Base-by-base conservation (phyloP, 2,797 vertebrate genomes). In the Sandelia bainsii region DNA sequence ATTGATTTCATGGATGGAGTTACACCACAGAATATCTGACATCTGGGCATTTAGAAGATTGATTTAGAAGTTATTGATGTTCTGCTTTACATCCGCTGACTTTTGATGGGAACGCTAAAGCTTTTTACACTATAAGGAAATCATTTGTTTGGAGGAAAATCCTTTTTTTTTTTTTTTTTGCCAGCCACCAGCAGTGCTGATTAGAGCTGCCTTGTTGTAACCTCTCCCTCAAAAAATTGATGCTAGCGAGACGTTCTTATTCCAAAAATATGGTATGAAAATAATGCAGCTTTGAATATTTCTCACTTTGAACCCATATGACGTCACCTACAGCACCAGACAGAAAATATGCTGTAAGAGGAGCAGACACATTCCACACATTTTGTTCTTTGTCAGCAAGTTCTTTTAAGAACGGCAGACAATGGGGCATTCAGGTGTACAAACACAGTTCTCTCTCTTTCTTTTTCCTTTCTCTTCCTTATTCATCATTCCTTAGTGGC, bases 361-460 rank as follows among this genome's bases (percentile, higher is more conserved):
- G 17, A 71, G 51, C 22, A 37, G 60, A 68, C 49, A 17, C 65
- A 72, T 65, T 74, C 50, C 77, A 42, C 59, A 56, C 50, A 50
- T 51, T 71, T 71, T 32, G 29, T 27, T 77, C 46, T 77, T 80
- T 83, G 83, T 86, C 82, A 86, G 79, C 70, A 79, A 50, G 46
- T 85, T 82, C 23, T 65, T 82, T 82, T 64, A 56, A 70, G 59
- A 68, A 48, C 56, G 53, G 54, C 65, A 80, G 65, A 85, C 56
- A 69, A 64, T 9, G 39, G 64, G 68, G 72, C 71, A 50, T 40
- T 71, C 59, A 67, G 45, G 66, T 48, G 57, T 25, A 64, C 64
- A 72, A 79, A 82, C 39, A 49, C 51, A 61, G 22, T 22, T 50
- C n/a, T 64, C 56, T 52, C 23, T 7, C 42, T 6, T 32, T 32